Evolutionary conservation across 2,888 invertebrate species (phyloP).

Genomic region (Scrobipalpa costella): DNA sequence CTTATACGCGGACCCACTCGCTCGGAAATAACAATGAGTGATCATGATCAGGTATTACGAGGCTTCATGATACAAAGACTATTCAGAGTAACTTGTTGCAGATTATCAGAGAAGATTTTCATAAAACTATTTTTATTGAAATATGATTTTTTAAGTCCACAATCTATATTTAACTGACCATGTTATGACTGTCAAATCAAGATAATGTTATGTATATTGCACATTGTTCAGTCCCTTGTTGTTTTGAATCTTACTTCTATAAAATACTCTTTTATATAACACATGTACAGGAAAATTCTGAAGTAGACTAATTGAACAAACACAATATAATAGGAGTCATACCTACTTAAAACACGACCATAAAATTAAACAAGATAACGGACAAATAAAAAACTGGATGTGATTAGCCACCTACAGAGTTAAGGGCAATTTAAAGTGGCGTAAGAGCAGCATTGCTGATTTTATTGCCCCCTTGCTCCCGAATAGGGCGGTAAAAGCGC

Average conservation of each 20-base stretch:
- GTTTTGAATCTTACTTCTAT: neutral
- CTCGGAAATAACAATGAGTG: neutral
- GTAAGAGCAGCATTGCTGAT: constrained; percentile 16
- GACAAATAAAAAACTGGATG: constrained; percentile 1
- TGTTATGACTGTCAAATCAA: too few relatives aligned
- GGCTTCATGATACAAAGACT: neutral
- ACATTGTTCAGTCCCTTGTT: too few relatives aligned
- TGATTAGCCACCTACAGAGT: constrained; percentile 21
- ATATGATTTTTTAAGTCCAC: too few relatives aligned
- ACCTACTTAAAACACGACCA: neutral
- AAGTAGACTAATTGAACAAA: neutral
- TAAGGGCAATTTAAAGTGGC: constrained; percentile 19
- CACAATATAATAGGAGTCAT: neutral
- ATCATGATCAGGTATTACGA: neutral
- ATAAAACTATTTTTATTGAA: too few relatives aligned
- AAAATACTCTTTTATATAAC: neutral
- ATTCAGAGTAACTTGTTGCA: neutral
- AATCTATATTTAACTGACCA: too few relatives aligned
- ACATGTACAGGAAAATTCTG: neutral
- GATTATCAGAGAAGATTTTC: neutral
- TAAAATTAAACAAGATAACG: constrained; percentile 8
- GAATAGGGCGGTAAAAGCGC: constrained; percentile 20
- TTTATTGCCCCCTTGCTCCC: constrained; percentile 12
- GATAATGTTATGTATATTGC: too few relatives aligned
- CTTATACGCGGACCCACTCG: constrained; percentile 8